Evolutionary conservation across 2,113 vertebrate species (phyloP).

Genomic region (Callopanchax toddi): DNA sequence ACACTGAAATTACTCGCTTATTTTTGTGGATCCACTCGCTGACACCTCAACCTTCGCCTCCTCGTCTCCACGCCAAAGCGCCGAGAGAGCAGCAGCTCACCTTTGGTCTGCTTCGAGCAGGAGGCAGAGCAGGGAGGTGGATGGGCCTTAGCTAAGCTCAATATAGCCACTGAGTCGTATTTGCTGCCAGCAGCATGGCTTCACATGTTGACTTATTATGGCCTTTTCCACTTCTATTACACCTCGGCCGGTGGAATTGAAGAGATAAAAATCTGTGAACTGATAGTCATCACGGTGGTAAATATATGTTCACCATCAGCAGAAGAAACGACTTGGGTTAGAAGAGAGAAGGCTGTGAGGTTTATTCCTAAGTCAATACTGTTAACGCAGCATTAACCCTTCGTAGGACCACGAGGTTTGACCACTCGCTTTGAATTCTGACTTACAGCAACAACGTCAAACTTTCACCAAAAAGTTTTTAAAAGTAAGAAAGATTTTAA

Average conservation of each 20-base stretch:
- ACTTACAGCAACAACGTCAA: too few relatives aligned
- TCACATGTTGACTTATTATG: conserved; percentile 25
- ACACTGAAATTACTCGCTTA: conserved; percentile 14
- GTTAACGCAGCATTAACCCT: too few relatives aligned
- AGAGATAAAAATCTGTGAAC: conserved; percentile 28
- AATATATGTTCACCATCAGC: conserved; percentile 1
- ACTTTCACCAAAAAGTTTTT: too few relatives aligned
- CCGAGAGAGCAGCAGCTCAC: neutral
- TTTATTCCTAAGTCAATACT: too few relatives aligned
- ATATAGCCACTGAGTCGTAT: conserved; percentile 44
- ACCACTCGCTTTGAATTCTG: too few relatives aligned
- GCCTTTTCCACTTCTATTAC: conserved; percentile 16
- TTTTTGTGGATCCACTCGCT: neutral
- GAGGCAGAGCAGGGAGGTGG: conserved; percentile 29
- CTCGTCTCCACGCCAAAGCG: neutral
- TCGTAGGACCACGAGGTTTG: too few relatives aligned
- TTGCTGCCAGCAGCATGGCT: conserved; percentile 11
- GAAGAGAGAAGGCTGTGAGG: too few relatives aligned
- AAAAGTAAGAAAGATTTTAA: too few relatives aligned
- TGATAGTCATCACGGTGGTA: neutral
- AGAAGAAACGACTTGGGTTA: neutral
- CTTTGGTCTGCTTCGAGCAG: conserved; percentile 4
- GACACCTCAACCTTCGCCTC: neutral
- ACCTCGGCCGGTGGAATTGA: neutral
- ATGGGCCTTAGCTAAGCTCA: conserved; percentile 31